Evolutionary conservation across 2,888 invertebrate species (phyloP).

Genomic region (Agrotis segetum): DNA sequence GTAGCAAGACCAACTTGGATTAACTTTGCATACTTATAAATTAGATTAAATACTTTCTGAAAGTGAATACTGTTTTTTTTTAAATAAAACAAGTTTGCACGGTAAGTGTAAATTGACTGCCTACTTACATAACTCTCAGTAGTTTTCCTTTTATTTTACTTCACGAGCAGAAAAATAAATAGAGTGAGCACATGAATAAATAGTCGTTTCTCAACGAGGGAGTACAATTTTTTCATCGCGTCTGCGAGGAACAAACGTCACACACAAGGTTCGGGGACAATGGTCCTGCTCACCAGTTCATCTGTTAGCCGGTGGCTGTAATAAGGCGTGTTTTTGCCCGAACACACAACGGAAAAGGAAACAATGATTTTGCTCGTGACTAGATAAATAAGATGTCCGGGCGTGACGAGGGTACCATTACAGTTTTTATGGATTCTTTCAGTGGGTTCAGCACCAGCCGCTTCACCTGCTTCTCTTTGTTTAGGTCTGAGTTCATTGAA

Average conservation of each 20-base stretch:
- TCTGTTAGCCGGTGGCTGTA: conserved; percentile 84
- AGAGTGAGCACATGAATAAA: conserved; percentile 75
- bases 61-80: neutral
- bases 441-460: conserved; percentile 74
- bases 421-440: conserved; percentile 88
- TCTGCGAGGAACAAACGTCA: conserved; percentile 80
- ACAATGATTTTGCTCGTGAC: conserved; percentile 89
- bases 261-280: conserved; percentile 82
- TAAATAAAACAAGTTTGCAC: neutral
- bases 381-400: conserved; percentile 89
- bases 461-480: conserved; percentile 85
- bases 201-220: conserved; percentile 68
- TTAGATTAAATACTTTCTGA: neutral
- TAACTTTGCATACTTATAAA: neutral
- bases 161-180: conserved; percentile 62
- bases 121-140: conserved; percentile 12
- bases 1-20: neutral
- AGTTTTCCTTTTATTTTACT: conserved; percentile 51
- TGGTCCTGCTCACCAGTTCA: conserved; percentile 82
- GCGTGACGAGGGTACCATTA: conserved; percentile 89
- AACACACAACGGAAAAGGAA: conserved; percentile 84
- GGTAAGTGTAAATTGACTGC: conserved; percentile 5
- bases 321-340: conserved; percentile 86
- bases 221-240: conserved; percentile 70
- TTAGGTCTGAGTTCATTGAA: conserved; percentile 82